phyloP scores from a whole-genome alignment of 2,113 vertebrate species.

The Nyctibius bracteatus region DNA sequence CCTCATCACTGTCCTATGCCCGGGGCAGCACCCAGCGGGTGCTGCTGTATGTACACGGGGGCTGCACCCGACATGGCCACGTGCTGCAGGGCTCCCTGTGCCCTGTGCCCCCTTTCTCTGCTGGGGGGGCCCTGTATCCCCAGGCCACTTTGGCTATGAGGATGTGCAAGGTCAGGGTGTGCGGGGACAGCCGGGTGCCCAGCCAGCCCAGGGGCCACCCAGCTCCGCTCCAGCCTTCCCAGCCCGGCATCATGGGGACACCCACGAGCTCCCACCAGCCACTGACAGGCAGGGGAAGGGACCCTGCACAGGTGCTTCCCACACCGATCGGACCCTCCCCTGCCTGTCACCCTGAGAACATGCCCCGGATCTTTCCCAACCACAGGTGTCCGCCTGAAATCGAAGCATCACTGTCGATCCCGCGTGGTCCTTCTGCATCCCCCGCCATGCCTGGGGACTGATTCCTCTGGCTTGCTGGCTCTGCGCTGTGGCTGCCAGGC shows the following conservation, averaged over 20 bases:
- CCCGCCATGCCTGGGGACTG: neutral
- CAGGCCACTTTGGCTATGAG: neutral
- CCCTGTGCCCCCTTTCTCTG: neutral
- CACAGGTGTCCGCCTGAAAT: rapidly evolving
- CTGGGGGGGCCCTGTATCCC: neutral
- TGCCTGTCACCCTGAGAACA: neutral
- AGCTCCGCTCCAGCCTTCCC: neutral
- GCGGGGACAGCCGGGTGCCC: neutral
- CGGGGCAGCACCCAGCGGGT: rapidly evolving
- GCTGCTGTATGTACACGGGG: neutral
- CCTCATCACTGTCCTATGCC: no score
- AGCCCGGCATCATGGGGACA: neutral
- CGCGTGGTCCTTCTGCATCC: neutral
- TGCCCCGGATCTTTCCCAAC: no score
- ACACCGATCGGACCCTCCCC: rapidly evolving
- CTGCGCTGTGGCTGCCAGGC: neutral
- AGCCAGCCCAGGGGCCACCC: neutral
- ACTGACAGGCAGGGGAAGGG: neutral
- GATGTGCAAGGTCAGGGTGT: no score
- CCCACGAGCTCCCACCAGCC: neutral
- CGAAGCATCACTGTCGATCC: rapidly evolving
- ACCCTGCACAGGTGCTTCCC: neutral
- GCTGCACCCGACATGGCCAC: neutral
- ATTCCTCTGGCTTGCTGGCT: neutral
- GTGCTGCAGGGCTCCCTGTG: neutral